A percentile compares a stretch with the other conserved stretches of the same genome.
Conservation (phyloP, 2,888 invertebrate species). For the Prosopocoilus inquinatus region DNA sequence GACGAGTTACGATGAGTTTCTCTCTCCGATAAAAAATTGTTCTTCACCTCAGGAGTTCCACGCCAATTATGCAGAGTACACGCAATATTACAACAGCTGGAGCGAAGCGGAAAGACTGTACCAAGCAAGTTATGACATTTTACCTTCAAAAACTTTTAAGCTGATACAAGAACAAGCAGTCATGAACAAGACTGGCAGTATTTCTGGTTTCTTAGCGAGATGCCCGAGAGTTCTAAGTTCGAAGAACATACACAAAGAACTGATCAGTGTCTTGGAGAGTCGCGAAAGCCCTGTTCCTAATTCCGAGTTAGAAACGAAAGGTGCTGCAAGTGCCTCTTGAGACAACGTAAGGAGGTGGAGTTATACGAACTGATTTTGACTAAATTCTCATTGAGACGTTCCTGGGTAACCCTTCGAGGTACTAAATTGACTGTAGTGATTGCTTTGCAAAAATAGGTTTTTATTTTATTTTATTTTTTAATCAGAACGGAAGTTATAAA, state of each 20-base stretch:
- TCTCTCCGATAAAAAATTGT: constrained; percentile 41
- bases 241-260: constrained; percentile 56
- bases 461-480: constrained; percentile 23
- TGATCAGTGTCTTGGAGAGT: constrained; percentile 48
- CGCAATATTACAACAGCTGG: constrained; percentile 59
- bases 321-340: constrained; percentile 35
- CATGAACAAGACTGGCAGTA: constrained; percentile 43
- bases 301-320: constrained; percentile 38
- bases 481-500: not conserved
- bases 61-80: constrained; percentile 52
- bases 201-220: constrained; percentile 56
- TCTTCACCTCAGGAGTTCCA: constrained; percentile 54
- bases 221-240: constrained; percentile 64
- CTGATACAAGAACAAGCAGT: constrained; percentile 53
- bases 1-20: constrained; percentile 43
- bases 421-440: constrained; percentile 28
- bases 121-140: constrained; percentile 49
- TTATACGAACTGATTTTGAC: constrained; percentile 31
- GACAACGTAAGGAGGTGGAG: constrained; percentile 27
- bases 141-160: constrained; percentile 60
- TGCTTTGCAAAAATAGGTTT: constrained; percentile 19
- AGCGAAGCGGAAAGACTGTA: constrained; percentile 39
- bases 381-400: constrained; percentile 33
- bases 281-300: constrained; percentile 33
- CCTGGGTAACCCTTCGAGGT: constrained; percentile 38